Conservation (phyloP, 2,113 vertebrate species). For the Heptranchias perlo region DNA sequence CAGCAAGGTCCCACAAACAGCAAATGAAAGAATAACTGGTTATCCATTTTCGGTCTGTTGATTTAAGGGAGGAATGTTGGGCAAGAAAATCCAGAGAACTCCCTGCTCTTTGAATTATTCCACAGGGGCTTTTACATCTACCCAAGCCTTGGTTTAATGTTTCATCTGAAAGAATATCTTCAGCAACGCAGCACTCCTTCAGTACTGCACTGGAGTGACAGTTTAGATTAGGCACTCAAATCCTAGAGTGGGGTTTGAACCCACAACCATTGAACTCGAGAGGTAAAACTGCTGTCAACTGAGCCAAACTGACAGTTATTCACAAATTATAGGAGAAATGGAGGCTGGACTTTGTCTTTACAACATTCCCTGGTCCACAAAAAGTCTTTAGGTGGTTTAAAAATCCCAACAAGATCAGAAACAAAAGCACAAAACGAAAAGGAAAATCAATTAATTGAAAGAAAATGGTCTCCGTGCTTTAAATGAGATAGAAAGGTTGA, state of each 20-base stretch:
- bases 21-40: neutral
- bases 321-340: neutral
- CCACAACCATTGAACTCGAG: too few relatives aligned
- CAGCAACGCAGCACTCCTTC: neutral
- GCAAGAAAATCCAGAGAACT: neutral
- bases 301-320: neutral
- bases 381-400: neutral
- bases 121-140: neutral
- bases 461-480: neutral
- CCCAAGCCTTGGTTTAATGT: neutral
- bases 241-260: neutral
- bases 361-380: neutral
- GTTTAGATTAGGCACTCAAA: too few relatives aligned
- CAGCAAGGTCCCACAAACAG: neutral
- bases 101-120: neutral
- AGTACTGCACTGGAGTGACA: neutral
- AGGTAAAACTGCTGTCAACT: neutral
- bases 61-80: neutral
- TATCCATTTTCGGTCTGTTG: neutral
- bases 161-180: neutral
- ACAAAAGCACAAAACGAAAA: neutral
- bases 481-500: neutral
- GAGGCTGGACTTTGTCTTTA: neutral
- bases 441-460: neutral
- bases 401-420: neutral